phyloP scores from a whole-genome alignment of 2,888 invertebrate genomes.

The Cerastoderma edule region DNA sequence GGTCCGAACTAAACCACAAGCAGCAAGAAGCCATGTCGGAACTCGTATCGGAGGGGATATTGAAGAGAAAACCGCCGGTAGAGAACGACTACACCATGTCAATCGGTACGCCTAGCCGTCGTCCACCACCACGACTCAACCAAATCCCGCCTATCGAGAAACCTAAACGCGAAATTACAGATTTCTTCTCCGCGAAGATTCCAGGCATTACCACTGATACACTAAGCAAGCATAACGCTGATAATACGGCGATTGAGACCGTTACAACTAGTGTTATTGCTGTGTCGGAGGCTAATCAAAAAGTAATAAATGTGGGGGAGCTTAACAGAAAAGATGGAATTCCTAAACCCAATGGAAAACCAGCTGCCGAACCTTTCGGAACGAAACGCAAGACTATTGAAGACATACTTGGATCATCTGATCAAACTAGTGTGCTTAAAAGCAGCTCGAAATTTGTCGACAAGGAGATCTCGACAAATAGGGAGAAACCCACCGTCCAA shows the following conservation, averaged over 20 bases:
- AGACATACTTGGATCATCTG: no score
- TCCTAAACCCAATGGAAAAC: no score
- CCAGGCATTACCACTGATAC: background rate
- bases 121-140: constrained; percentile 32
- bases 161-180: constrained; percentile 1
- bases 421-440: no score
- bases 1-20: constrained; percentile 24
- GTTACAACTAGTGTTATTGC: constrained; percentile 3
- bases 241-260: background rate
- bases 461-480: no score
- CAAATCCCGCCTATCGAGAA: constrained; percentile 30
- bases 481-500: no score
- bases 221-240: background rate
- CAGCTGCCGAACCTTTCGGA: no score
- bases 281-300: background rate
- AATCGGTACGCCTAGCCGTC: constrained; percentile 31
- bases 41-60: constrained; percentile 36
- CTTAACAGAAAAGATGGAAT: no score
- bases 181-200: constrained; percentile 9
- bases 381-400: no score
- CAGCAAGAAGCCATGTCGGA: constrained; percentile 40
- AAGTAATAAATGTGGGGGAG: no score
- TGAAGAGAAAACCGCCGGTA: constrained; percentile 10
- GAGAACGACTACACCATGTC: constrained; percentile 33
- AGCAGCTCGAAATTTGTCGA: no score